Evolutionary conservation across 2,888 invertebrate species (phyloP), one percentile per base, ranked within the genome.

Genomic region (Dyspetes luteomarginatus): DNA sequence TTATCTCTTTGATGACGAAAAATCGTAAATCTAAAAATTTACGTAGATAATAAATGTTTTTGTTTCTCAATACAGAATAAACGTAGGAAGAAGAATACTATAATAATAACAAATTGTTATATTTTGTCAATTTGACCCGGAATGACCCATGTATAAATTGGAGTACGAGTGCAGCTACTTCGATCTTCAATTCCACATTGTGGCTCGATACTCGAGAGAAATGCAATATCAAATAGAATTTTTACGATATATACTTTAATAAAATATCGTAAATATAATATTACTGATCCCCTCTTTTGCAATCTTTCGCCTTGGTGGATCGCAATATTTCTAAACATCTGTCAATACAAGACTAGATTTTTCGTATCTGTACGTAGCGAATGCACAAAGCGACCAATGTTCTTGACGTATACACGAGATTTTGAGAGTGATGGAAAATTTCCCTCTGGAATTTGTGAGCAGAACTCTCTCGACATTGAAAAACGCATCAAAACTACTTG

Each of bases 401-500:
- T 24, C 22, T 22, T 22, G 19, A 30, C 30, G 48, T 22, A 60
- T 62, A 41, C 28, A 15, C 4, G 64, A 19, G 19, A 36, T 19
- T 56, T 45, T 30, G 26, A 55, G 41, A 56, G n/a, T 30, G 65
- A 65, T 58, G 48, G 7, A 58, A 68, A 65, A 67, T 50, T 26
- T 19, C n/a, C 17, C 43, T 58, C 15, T 7, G 9, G 67, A 50
- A 17, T 68, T 52, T 67, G 22, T 50, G 15, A 19, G 26, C 55
- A 15, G 15, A 45, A 19, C 26, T 30, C 12, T 74, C 55, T 26
- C 26, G 67, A 62, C 36, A 30, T 45, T 15, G 22, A 52, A 30
- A 28, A 36, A 43, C 55, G 45, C 50, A 62, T 48, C 55, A 69
- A 69, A 76, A 43, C 62, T 52, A 43, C 41, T 68, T 69, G 22